These are phyloP conservation scores for Brachyptera risi DNA, from an alignment of 2,888 invertebrate genomes.

Conservation along the genomic window DNA sequence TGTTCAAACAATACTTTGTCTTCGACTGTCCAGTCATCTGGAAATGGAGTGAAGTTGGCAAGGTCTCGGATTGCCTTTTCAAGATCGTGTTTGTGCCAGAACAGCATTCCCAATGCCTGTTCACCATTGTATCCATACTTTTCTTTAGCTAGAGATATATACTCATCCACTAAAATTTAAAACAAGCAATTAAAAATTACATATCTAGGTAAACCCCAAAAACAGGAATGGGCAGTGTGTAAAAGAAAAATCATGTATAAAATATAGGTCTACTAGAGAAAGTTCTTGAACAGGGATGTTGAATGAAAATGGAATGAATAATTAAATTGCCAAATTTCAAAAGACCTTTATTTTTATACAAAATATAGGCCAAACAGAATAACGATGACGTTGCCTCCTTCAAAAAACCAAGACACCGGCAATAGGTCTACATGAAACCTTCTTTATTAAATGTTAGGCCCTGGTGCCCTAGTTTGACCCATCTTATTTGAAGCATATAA, in stretches of 20 bases:
- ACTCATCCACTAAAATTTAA: constrained; percentile 83
- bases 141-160: constrained; percentile 89
- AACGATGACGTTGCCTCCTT: no score
- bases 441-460: no score
- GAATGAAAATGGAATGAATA: constrained; percentile 15
- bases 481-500: no score
- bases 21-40: constrained; percentile 97
- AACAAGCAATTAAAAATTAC: constrained; percentile 23
- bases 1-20: constrained; percentile 98
- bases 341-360: no score
- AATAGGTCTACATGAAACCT: no score
- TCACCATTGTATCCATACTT: constrained; percentile 97
- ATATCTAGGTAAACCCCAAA: not conserved
- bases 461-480: no score
- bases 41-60: constrained; percentile 95
- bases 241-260: constrained; percentile 8
- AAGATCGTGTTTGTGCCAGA: constrained; percentile 97
- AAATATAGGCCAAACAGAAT: no score
- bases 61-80: constrained; percentile 88
- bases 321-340: no score
- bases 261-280: constrained; percentile 6
- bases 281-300: no score
- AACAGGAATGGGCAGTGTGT: not conserved
- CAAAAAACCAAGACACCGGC: no score
- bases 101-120: constrained; percentile 95